Base-by-base conservation (phyloP, 2,888 invertebrate species). In the Andrena dorsata region DNA sequence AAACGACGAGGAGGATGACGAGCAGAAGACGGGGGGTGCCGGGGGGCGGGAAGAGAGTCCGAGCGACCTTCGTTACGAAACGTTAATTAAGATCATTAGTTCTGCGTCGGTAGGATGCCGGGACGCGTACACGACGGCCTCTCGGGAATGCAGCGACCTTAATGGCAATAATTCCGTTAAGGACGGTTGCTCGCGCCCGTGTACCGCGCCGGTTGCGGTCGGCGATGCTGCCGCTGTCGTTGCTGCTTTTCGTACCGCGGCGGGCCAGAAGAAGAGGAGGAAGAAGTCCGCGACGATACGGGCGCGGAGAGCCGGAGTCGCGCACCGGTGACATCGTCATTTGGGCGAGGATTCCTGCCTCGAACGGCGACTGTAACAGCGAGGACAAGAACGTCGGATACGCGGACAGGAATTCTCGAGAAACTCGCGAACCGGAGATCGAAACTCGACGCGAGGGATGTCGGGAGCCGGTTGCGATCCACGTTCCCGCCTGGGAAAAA, bases 51-150 rank as follows among this genome's bases (percentile, higher is more conserved):
- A 35, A 60, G 41, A 80, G 47, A 63, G 74, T 72, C 66, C 60
- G 64, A 83, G 72, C 74, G 91, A 92, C 90, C 91, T 91, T 91
- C 91, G 91, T 91, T 92, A 91, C 91, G 90, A 92, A 92, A 92
- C 90, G 91, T 91, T 92, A 92, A 93, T 92, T 93, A 92, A 92
- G 92, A 92, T 92, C 92, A 92, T 92, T 92, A 92, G 92, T 90
- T 90, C 90, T 91, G 90, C 89, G 90, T 90, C 89, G 90, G 90
- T 88, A 85, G 90, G 86, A 92, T 92, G 90, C 91, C 90, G 81
- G 84, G 87, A 80, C 87, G 89, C 86, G 84, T 88, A 88, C 88
- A 89, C 88, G 84, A 87, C 88, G 89, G 86, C 87, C 87, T 89
- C 88, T 89, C 86, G 89, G 90, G 90, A 89, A 91, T 90, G 90